phyloP scores from a whole-genome alignment of 1,140 invertebrate genomes.

The Heliconius melpomene region DNA sequence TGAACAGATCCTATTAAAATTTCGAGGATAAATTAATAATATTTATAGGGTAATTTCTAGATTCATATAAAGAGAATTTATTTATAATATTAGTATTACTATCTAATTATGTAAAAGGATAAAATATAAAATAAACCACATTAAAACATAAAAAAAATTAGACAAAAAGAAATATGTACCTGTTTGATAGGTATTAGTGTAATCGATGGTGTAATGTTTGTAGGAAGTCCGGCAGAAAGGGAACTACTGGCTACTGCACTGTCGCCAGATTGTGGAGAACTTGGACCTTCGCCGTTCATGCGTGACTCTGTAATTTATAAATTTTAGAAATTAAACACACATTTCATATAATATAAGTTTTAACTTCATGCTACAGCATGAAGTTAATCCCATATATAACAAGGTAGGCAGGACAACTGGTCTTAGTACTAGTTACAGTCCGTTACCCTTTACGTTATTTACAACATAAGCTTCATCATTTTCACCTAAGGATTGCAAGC shows the following conservation, averaged over 20 bases:
- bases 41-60: no score
- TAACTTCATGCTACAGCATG: no score
- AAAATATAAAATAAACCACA: neutral
- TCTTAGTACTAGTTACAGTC: no score
- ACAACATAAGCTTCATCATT: no score
- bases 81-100: neutral
- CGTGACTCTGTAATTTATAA: conserved; percentile 51
- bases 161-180: conserved; percentile 63
- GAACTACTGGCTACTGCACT: conserved; percentile 88
- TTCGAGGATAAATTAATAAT: no score
- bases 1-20: no score
- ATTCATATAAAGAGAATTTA: neutral
- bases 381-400: no score
- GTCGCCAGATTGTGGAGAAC: conserved; percentile 89
- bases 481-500: no score
- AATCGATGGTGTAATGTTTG: conserved; percentile 89
- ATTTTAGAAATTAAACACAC: no score
- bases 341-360: no score
- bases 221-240: conserved; percentile 70
- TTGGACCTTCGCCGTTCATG: conserved; percentile 83
- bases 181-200: conserved; percentile 93
- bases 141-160: neutral
- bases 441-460: no score
- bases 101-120: neutral
- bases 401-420: no score